Evolutionary conservation across 2,888 invertebrate species (phyloP).

Genomic region (Drosophila limbata): DNA sequence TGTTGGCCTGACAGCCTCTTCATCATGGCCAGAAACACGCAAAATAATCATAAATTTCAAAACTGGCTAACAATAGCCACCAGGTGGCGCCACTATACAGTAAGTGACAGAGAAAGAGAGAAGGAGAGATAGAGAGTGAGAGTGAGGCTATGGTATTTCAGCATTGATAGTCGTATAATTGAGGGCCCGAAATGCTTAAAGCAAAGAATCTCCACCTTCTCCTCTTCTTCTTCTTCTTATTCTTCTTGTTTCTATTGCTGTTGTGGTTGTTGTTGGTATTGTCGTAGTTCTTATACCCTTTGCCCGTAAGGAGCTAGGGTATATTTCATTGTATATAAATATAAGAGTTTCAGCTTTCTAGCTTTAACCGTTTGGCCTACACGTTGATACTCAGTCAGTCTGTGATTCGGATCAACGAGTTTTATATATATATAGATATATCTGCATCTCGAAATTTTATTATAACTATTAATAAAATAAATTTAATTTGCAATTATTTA

Average conservation of each 20-base stretch:
- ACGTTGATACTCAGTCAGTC: too few relatives aligned
- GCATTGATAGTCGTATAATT: constrained; percentile 31
- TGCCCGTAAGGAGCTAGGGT: not conserved
- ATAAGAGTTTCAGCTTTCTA: too few relatives aligned
- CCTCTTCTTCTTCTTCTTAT: not conserved
- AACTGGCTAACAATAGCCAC: constrained; percentile 46
- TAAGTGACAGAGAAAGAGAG: not conserved
- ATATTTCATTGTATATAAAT: not conserved
- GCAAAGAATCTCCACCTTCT: constrained; percentile 10
- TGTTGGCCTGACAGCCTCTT: constrained; percentile 40
- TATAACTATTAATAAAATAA: too few relatives aligned
- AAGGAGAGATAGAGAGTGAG: not conserved
- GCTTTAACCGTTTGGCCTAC: too few relatives aligned
- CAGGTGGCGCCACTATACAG: constrained; percentile 42
- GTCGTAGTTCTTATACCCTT: constrained; percentile 10
- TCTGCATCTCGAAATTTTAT: too few relatives aligned
- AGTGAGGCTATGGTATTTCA: not conserved
- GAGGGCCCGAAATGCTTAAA: constrained; percentile 26
- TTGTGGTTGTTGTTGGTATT: constrained; percentile 5
- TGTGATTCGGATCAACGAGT: too few relatives aligned
- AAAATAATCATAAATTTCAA: constrained; percentile 65
- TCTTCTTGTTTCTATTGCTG: not conserved
- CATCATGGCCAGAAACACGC: constrained; percentile 56
- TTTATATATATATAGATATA: too few relatives aligned
- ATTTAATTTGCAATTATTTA: too few relatives aligned